Conservation (phyloP, 2,797 vertebrate genomes). For the Hoplostethus mediterraneus region DNA sequence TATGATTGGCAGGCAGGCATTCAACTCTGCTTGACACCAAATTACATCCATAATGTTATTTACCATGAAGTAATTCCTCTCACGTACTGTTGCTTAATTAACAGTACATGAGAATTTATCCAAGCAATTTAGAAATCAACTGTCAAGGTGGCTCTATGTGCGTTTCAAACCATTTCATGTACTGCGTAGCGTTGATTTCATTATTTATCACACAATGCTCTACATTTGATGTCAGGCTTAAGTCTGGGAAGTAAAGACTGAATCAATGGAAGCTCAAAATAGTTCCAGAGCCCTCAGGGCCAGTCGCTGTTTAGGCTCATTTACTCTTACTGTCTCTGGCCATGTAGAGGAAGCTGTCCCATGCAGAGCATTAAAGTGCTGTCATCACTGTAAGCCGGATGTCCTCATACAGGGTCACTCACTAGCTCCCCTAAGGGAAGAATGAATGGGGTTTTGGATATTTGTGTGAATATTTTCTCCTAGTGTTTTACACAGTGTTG, state of each 20-base stretch:
- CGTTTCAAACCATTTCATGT: background rate
- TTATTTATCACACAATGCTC: background rate
- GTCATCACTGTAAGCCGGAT: background rate
- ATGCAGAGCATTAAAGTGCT: conserved; percentile 13
- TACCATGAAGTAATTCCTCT: background rate
- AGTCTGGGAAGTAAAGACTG: conserved; percentile 5
- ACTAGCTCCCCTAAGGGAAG: conserved; percentile 17
- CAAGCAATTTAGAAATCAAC: background rate
- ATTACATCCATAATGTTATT: too few species aligned
- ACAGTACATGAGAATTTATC: background rate
- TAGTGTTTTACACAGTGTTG: conserved; percentile 24
- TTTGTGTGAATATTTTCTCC: conserved; percentile 28
- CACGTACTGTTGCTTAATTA: background rate
- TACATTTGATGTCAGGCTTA: background rate
- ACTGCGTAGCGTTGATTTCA: background rate
- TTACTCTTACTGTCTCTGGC: conserved; percentile 13
- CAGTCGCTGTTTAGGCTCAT: conserved; percentile 13
- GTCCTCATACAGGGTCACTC: conserved; percentile 24
- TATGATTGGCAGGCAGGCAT: too few species aligned
- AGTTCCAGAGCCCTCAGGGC: background rate
- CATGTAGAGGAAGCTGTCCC: conserved; percentile 11
- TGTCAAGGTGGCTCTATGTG: background rate
- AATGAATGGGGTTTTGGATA: conserved; percentile 23
- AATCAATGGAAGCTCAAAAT: conserved; percentile 28
- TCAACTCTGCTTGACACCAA: too few species aligned